Base-by-base conservation (phyloP, 2,888 invertebrate genomes). In the Acrobasis consociella region DNA sequence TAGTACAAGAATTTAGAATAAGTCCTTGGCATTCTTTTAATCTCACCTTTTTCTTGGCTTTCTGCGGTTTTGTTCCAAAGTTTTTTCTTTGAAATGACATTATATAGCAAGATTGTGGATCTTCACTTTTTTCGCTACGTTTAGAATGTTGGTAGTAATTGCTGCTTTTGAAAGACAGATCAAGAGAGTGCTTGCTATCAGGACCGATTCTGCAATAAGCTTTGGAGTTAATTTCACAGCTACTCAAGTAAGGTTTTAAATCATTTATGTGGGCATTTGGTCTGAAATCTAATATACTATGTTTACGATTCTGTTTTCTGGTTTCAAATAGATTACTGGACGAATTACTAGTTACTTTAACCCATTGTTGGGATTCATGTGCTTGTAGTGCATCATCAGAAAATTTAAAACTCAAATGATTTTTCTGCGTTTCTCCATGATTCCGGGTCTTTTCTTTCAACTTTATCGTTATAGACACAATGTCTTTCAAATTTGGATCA, bases 401-500 rank as follows among this genome's bases (percentile, higher is more conserved):
- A 52, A 83, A 82, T 67, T 80, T 80, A 0, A 85, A 64, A 62
- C 70, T 77, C 3, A 84, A 64, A 62, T 77, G 75, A 3, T 74
- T 69, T 0, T 67, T 69, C 58, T 80, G 78, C 0, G 71, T 67
- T 67, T 81, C 76, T 1, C 70, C 69, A 1, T 65, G 64, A 62
- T 74, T 69, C 0, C 50, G 62, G 0, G 77, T 64, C 65, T 82
- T 84, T 67, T 86, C 81, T 73, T 79, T 82, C 1, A 88, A 67
- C 69, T 83, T 81, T 2, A 87, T 82, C 1, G 75, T 76, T 16
- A 89, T 77, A 0, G 85, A 80, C 73, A 82, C 77, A 1, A 74
- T 70, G 9, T 76, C 83, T 71, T 79, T 74, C 0, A 72, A 55
- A 2, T 65, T 49, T 3, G 81, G 74, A 61, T 85, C 79, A 50